phyloP scores from a whole-genome alignment of 2,113 vertebrate genomes.

The Sciurus niger region DNA sequence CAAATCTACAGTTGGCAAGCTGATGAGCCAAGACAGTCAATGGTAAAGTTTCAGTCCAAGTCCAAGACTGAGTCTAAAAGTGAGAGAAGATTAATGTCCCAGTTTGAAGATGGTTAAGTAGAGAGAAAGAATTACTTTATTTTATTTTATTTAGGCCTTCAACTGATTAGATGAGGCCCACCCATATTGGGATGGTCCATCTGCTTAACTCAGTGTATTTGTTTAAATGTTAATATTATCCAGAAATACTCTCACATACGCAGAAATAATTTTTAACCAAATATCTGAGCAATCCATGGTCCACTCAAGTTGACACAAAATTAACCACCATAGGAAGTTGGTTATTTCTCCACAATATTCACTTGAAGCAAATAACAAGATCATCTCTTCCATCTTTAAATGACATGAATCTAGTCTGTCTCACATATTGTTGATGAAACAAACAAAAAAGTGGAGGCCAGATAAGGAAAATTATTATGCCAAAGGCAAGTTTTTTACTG shows the following conservation, averaged over 20 bases:
- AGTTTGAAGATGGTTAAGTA: neutral
- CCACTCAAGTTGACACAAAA: neutral
- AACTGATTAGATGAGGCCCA: neutral
- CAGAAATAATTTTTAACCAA: slow-evolving; percentile 2
- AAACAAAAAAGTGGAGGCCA: neutral
- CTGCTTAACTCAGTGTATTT: neutral
- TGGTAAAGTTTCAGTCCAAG: neutral
- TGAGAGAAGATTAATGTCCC: neutral
- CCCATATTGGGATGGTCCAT: neutral
- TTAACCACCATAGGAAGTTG: neutral
- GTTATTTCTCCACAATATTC: neutral
- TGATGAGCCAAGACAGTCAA: neutral
- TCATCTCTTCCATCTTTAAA: neutral
- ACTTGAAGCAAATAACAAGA: neutral
- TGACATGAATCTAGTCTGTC: neutral
- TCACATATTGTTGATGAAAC: neutral
- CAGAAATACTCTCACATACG: neutral
- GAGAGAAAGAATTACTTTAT: neutral
- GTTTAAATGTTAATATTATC: neutral
- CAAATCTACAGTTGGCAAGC: neutral
- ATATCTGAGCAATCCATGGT: neutral
- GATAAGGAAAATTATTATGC: neutral
- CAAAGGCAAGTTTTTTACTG: neutral
- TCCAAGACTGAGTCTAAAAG: neutral
- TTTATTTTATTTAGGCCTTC: neutral